Conservation (phyloP, 2,888 invertebrate genomes). For the Andrena hattorfiana region DNA sequence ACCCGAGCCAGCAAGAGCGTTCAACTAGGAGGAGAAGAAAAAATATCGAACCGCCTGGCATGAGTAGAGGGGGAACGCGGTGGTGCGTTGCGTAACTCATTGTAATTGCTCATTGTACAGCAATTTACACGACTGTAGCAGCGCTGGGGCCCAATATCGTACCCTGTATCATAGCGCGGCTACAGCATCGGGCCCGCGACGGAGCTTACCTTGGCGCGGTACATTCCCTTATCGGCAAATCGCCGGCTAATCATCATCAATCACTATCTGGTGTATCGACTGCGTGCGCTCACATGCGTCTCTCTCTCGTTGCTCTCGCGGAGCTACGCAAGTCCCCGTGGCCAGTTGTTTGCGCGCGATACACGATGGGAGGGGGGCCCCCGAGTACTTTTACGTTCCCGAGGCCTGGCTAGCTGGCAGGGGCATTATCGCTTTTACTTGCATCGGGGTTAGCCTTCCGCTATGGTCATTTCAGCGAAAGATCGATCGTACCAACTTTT, state of each 20-base stretch:
- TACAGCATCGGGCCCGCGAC: slow-evolving; percentile 57
- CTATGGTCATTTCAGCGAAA: slow-evolving; percentile 72
- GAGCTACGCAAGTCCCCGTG: slow-evolving; percentile 42
- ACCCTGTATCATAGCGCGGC: slow-evolving; percentile 76
- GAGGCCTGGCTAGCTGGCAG: slow-evolving; percentile 55
- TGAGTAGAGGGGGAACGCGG: slow-evolving; percentile 2
- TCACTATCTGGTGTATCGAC: slow-evolving; percentile 80
- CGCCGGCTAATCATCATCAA: slow-evolving; percentile 84
- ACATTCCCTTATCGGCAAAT: slow-evolving; percentile 84
- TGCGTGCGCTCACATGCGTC: slow-evolving; percentile 60
- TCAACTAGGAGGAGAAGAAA: background rate
- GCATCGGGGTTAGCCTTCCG: slow-evolving; percentile 71
- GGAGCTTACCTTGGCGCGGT: slow-evolving; percentile 74
- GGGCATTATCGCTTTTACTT: slow-evolving; percentile 73
- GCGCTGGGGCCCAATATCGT: slow-evolving; percentile 76
- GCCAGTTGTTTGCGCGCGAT: slow-evolving; percentile 43
- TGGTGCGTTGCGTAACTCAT: slow-evolving; percentile 55
- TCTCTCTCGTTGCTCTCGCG: slow-evolving; percentile 47
- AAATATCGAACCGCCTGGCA: slow-evolving; percentile 1
- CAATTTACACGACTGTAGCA: slow-evolving; percentile 80
- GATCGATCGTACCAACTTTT: slow-evolving; percentile 67
- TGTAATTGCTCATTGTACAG: slow-evolving; percentile 79
- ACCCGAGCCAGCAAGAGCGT: background rate
- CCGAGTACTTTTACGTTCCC: slow-evolving; percentile 64
- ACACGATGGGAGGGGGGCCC: slow-evolving; percentile 34